Evolutionary conservation across 2,888 invertebrate species (phyloP).

Genomic region (Lithodes maja): DNA sequence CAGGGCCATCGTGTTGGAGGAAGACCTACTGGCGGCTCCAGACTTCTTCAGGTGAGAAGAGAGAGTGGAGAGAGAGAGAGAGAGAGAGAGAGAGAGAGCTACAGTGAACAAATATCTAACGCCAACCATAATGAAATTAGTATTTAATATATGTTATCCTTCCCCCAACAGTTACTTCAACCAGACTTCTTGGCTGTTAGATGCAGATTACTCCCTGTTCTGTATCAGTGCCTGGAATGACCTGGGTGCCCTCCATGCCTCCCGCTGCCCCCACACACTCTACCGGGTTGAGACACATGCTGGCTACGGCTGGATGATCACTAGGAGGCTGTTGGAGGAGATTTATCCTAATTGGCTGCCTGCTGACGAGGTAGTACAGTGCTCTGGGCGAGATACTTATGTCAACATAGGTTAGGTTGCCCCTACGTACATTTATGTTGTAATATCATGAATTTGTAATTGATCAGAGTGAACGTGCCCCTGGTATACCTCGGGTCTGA

Average conservation of each 20-base stretch:
- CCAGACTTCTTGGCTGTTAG: conserved; percentile 61
- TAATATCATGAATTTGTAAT: too few relatives aligned
- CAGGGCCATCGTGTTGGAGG: conserved; percentile 55
- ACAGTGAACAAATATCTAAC: too few relatives aligned
- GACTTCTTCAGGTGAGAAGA: conserved; percentile 61
- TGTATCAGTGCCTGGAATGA: conserved; percentile 68
- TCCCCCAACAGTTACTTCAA: conserved; percentile 54
- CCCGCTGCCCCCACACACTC: conserved; percentile 25
- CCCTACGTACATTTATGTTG: too few relatives aligned
- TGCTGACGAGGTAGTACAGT: background rate
- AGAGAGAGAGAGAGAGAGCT: too few relatives aligned
- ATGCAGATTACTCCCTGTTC: conserved; percentile 43
- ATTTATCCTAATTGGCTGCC: conserved; percentile 16
- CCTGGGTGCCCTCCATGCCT: conserved; percentile 45
- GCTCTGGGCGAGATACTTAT: too few relatives aligned
- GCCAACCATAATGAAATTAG: too few relatives aligned
- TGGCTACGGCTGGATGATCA: conserved; percentile 65
- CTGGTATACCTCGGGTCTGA: too few relatives aligned
- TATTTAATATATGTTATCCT: background rate
- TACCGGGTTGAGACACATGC: conserved; percentile 61
- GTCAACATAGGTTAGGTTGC: too few relatives aligned
- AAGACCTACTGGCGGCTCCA: conserved; percentile 56
- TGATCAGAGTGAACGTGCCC: too few relatives aligned
- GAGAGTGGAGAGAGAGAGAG: background rate
- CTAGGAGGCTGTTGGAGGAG: conserved; percentile 24